Conservation (phyloP, 1,140 invertebrate species). For the Drosophila lini region DNA sequence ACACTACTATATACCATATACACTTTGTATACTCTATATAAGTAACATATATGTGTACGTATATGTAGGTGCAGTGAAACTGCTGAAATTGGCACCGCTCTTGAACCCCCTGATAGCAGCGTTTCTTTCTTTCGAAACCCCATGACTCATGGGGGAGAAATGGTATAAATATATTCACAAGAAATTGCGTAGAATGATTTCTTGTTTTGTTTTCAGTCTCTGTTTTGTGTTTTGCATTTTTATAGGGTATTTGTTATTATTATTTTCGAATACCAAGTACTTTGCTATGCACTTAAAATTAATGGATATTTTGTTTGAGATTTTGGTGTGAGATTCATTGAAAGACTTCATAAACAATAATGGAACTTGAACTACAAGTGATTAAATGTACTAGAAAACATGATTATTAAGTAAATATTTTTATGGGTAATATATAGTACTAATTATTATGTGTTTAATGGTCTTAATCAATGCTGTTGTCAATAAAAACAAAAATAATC, state of each 20-base stretch:
- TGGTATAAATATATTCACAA: constrained; percentile 31
- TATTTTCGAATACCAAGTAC: constrained; percentile 26
- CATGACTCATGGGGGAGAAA: constrained; percentile 43
- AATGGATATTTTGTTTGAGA: constrained; percentile 16
- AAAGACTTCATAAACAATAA: background rate
- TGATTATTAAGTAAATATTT: background rate
- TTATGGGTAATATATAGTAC: background rate
- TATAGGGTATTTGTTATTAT: constrained; percentile 12
- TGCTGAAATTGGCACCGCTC: constrained; percentile 30
- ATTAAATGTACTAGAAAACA: background rate
- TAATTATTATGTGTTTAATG: background rate
- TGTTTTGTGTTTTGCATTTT: constrained; percentile 36
- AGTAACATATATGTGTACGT: background rate
- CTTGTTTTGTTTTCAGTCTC: constrained; percentile 23
- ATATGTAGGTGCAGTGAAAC: background rate
- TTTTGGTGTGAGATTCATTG: constrained; percentile 1
- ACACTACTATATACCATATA: background rate
- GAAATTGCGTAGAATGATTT: constrained; percentile 43
- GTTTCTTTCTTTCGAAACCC: constrained; percentile 5
- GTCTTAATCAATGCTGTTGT: background rate
- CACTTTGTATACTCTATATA: background rate
- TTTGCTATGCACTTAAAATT: constrained; percentile 12
- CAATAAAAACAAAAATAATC: constrained; percentile 3
- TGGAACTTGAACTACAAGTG: background rate
- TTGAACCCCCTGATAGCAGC: constrained; percentile 19